phyloP scores from a whole-genome alignment of 2,888 invertebrate species.

The Chrysolina americana region DNA sequence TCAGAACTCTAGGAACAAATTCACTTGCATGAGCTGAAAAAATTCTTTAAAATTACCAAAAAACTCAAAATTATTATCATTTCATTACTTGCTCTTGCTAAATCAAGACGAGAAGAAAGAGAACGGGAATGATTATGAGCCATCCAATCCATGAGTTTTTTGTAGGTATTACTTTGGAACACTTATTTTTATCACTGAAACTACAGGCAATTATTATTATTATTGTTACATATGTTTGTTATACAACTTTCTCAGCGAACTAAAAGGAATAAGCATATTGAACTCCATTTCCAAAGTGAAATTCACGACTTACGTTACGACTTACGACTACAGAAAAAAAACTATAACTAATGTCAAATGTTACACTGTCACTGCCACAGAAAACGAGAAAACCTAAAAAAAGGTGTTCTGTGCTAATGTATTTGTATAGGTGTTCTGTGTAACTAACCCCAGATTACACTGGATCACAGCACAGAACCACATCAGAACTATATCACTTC shows the following conservation, averaged over 20 bases:
- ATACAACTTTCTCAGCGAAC: constrained; percentile 40
- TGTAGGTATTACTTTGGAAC: constrained; percentile 37
- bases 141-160: constrained; percentile 59
- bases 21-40: constrained; percentile 56
- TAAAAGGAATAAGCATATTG: constrained; percentile 49
- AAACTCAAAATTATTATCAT: constrained; percentile 27
- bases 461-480: too few relatives aligned
- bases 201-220: constrained; percentile 24
- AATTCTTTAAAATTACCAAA: constrained; percentile 36
- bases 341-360: too few relatives aligned
- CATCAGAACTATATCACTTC: too few relatives aligned
- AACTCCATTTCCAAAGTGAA: constrained; percentile 44
- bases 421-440: too few relatives aligned
- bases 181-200: constrained; percentile 47
- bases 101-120: constrained; percentile 55
- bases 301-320: constrained; percentile 8
- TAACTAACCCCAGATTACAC: too few relatives aligned
- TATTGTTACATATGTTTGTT: constrained; percentile 46
- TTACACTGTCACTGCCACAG: too few relatives aligned
- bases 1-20: constrained; percentile 57
- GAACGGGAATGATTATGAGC: constrained; percentile 57
- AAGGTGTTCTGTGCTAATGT: too few relatives aligned
- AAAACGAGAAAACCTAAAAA: too few relatives aligned
- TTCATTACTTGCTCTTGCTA: constrained; percentile 56
- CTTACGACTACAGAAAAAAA: too few relatives aligned